Conservation (phyloP, 2,888 invertebrate species). For the Vandiemenella viatica region DNA sequence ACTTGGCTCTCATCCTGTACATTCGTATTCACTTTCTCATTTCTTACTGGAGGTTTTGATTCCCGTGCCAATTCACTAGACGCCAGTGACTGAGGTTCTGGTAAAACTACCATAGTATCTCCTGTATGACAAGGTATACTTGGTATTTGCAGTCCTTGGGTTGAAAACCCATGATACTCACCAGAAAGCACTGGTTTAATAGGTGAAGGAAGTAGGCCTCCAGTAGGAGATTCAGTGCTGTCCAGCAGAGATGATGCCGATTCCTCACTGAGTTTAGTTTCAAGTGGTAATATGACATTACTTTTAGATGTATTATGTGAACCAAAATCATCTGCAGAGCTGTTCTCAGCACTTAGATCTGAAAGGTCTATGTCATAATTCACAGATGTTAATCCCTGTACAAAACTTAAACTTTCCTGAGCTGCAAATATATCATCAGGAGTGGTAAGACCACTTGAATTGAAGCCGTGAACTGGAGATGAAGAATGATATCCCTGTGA, state of each 20-base stretch:
- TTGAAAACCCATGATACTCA: slow-evolving; percentile 30
- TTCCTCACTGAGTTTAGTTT: slow-evolving; percentile 6
- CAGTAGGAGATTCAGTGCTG: slow-evolving; percentile 26
- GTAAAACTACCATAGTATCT: slow-evolving; percentile 8
- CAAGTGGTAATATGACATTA: slow-evolving; percentile 1
- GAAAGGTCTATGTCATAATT: slow-evolving; percentile 65
- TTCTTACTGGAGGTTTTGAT: neutral
- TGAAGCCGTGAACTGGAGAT: slow-evolving; percentile 38
- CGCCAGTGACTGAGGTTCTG: neutral
- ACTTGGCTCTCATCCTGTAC: neutral
- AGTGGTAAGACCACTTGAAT: slow-evolving; percentile 39
- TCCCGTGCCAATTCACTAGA: neutral
- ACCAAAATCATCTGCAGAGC: slow-evolving; percentile 36
- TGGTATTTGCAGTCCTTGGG: slow-evolving; percentile 23
- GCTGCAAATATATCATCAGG: slow-evolving; percentile 44
- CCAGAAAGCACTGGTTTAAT: slow-evolving; percentile 31
- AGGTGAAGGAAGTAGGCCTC: slow-evolving; percentile 40
- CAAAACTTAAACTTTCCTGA: slow-evolving; percentile 15
- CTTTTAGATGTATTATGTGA: neutral
- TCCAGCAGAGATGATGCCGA: slow-evolving; percentile 19
- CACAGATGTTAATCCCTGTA: slow-evolving; percentile 47
- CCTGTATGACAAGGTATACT: slow-evolving; percentile 25
- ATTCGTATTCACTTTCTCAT: neutral
- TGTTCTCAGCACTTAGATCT: slow-evolving; percentile 57
- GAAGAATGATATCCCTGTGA: slow-evolving; percentile 39